These are phyloP conservation scores for Panthera leo DNA, from an alignment of 2,113 vertebrate species.

Conservation along the genomic window DNA sequence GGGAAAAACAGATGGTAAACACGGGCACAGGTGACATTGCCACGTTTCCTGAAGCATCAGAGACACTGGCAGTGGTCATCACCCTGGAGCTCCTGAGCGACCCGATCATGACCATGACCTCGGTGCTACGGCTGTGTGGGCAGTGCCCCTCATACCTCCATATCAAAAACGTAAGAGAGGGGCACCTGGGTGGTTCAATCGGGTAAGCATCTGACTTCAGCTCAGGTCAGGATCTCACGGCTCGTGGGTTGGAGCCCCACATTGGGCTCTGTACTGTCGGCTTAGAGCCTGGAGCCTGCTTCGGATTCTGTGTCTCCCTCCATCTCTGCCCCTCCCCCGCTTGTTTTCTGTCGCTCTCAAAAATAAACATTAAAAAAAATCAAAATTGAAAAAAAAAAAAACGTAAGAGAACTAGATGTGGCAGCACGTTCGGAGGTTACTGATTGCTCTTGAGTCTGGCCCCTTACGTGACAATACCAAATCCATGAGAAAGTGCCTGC, in stretches of 20 bases:
- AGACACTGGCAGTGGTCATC: not conserved
- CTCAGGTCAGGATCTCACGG: too few relatives aligned
- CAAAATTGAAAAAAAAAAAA: not conserved
- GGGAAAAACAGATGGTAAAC: not conserved
- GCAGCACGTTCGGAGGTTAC: too few relatives aligned
- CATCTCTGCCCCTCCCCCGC: too few relatives aligned
- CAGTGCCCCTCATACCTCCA: not conserved
- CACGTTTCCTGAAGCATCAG: not conserved
- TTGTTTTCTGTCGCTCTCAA: too few relatives aligned
- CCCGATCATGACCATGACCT: not conserved
- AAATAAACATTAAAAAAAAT: too few relatives aligned
- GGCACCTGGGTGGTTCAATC: too few relatives aligned
- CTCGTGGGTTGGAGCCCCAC: too few relatives aligned
- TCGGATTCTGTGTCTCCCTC: too few relatives aligned
- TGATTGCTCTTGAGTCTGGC: not conserved
- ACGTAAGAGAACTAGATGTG: not conserved
- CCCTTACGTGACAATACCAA: accelerated
- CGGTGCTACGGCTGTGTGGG: not conserved
- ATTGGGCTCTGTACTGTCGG: too few relatives aligned
- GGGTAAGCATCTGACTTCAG: too few relatives aligned
- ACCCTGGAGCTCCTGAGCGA: not conserved
- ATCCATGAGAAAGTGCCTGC: not conserved
- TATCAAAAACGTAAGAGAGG: not conserved
- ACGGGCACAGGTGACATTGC: not conserved
- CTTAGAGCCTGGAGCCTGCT: too few relatives aligned